A percentile compares a stretch with the other conserved stretches of the same genome.
Evolutionary conservation across 2,888 invertebrate species (phyloP).

Genomic region (Tenodera sinensis): DNA sequence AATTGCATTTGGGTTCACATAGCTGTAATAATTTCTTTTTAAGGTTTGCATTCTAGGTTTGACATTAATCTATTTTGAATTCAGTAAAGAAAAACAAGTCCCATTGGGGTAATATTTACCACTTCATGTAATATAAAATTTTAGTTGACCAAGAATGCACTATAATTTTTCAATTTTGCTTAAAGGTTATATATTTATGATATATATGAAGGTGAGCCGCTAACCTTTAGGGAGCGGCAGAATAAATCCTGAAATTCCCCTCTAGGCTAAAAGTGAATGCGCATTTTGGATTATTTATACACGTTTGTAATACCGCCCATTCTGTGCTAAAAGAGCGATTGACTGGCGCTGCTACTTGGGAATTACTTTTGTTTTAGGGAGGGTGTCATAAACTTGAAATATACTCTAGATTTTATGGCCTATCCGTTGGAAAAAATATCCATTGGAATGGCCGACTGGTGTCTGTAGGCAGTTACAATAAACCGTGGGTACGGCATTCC

Average conservation of each 20-base stretch:
- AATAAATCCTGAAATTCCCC: not conserved
- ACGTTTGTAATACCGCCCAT: not conserved
- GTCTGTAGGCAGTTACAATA: not conserved
- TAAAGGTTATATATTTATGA: not conserved
- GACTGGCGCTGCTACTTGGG: not conserved
- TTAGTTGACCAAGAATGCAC: not conserved
- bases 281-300: not conserved
- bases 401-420: not conserved
- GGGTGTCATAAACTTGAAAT: not conserved
- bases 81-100: no score
- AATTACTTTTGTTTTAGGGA: not conserved
- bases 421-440: not conserved
- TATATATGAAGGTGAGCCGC: not conserved
- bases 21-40: no score
- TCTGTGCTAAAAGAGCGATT: not conserved
- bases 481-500: not conserved
- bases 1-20: no score
- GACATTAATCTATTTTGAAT: no score
- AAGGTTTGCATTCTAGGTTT: no score
- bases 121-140: not conserved
- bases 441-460: not conserved
- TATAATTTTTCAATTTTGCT: not conserved
- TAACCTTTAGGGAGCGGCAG: not conserved
- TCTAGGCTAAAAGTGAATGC: not conserved
- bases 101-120: not conserved